phyloP scores from a whole-genome alignment of 2,797 vertebrate species.

The Spinus pinus region DNA sequence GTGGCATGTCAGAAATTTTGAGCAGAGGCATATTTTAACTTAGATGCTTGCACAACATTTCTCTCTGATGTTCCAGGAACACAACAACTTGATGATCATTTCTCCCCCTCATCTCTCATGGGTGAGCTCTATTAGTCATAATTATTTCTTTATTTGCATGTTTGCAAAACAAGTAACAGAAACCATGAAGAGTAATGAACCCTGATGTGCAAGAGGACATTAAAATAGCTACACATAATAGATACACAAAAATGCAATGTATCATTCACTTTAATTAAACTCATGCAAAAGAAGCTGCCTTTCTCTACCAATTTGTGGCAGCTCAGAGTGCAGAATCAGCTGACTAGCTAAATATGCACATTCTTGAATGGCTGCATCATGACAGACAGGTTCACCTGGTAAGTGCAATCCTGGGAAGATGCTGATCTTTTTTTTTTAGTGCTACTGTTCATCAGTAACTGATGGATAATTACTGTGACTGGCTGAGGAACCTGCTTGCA shows the following conservation, averaged over 20 bases:
- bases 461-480: background rate
- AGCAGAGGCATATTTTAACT: background rate
- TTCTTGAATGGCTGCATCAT: background rate
- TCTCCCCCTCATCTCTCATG: background rate
- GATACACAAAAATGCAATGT: background rate
- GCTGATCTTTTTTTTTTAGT: background rate
- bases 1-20: background rate
- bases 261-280: background rate
- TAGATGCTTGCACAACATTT: background rate
- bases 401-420: background rate
- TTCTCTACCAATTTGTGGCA: background rate
- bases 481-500: background rate
- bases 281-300: background rate
- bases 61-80: background rate
- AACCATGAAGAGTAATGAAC: background rate
- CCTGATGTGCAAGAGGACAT: background rate
- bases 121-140: background rate
- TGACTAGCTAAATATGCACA: background rate
- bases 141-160: background rate
- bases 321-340: background rate
- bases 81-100: background rate
- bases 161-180: slow-evolving; percentile 6
- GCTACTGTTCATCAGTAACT: background rate
- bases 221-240: background rate
- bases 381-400: background rate